Percentiles rank a stretch among this genome's conserved stretches.
phyloP scores from a whole-genome alignment of 2,888 invertebrate species.

The Calliopum simillimum region DNA sequence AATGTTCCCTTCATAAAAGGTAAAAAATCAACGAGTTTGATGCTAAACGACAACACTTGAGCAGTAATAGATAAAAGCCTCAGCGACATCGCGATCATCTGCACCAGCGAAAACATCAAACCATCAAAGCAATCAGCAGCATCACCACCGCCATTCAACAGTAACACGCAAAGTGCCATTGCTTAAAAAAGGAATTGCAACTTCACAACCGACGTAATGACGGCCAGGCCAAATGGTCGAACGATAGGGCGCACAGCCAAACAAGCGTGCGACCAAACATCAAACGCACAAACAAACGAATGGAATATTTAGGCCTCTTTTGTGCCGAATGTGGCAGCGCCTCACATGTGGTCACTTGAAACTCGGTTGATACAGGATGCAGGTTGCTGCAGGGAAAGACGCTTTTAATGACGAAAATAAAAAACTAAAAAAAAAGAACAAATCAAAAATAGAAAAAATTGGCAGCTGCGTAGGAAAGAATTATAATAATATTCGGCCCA shows the following conservation, averaged over 20 bases:
- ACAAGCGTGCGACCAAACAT: neutral
- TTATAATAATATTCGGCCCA: conserved; percentile 39
- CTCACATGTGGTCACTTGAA: neutral
- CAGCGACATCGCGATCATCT: conserved; percentile 23
- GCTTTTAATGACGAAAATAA: conserved; percentile 58
- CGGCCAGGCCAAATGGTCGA: neutral
- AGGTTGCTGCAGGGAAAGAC: conserved; percentile 34
- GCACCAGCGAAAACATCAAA: conserved; percentile 9
- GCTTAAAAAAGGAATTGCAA: conserved; percentile 29
- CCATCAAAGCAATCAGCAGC: conserved; percentile 31
- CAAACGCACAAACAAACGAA: conserved; percentile 8
- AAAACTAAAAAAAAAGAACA: conserved; percentile 44
- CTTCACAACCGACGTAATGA: conserved; percentile 22
- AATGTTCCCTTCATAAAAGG: neutral
- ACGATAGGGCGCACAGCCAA: neutral
- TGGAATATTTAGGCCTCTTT: neutral
- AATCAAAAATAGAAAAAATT: conserved; percentile 33
- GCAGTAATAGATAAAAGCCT: conserved; percentile 34
- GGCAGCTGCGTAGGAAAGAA: conserved; percentile 38
- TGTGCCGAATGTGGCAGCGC: no score
- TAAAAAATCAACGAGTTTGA: conserved; percentile 10
- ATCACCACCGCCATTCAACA: conserved; percentile 27
- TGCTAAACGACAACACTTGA: conserved; percentile 29
- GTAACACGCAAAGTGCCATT: conserved; percentile 32
- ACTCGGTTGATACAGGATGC: neutral